Evolutionary conservation across 2,797 vertebrate species (phyloP).

Genomic region (Poecilia wingei): DNA sequence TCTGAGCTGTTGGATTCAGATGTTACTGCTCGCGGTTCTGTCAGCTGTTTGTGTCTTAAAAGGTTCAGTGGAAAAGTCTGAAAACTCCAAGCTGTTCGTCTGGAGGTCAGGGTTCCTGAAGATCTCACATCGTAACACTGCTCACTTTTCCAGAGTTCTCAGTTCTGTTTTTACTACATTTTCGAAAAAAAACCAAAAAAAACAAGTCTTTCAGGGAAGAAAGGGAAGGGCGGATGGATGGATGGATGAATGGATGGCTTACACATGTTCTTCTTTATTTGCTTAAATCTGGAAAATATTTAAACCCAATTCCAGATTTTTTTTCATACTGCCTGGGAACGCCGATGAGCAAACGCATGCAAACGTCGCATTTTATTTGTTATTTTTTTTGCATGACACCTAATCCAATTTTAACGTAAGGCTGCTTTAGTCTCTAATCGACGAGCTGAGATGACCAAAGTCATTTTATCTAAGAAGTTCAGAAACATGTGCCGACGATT

Average conservation of each 20-base stretch:
- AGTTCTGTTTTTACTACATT: neutral
- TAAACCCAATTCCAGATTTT: neutral
- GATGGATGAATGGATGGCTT: neutral
- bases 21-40: neutral
- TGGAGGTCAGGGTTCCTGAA: neutral
- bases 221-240: neutral
- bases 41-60: neutral
- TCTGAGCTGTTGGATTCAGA: neutral
- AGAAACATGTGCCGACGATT: neutral
- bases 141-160: neutral
- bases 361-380: neutral
- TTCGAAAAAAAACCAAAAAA: neutral
- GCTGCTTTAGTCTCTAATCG: neutral
- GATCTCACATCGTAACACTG: neutral
- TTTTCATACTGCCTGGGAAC: neutral
- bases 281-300: neutral
- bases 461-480: neutral
- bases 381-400: neutral
- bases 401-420: neutral
- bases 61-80: neutral
- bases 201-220: neutral
- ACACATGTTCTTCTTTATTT: neutral
- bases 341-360: neutral
- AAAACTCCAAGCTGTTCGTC: neutral
- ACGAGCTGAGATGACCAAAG: neutral